Percentiles rank a stretch among this genome's conserved stretches.
Conservation (phyloP, 2,888 invertebrate species). For the Machimus atricapillus region DNA sequence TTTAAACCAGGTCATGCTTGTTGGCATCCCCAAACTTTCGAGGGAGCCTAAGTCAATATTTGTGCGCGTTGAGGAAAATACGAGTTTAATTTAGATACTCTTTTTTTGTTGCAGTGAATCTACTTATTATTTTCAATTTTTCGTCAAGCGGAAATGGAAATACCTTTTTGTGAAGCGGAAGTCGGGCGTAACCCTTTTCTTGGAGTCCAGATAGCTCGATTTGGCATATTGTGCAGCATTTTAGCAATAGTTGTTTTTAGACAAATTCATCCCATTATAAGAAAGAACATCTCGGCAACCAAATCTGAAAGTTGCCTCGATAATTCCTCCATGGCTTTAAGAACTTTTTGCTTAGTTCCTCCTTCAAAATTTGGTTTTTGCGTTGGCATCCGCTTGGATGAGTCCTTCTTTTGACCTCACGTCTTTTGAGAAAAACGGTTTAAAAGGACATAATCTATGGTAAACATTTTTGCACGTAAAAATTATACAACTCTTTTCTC, state of each 20-base stretch:
- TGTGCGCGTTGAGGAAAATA: constrained; percentile 12
- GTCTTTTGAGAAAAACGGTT: not conserved
- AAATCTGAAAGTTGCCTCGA: not conserved
- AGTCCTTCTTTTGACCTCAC: not conserved
- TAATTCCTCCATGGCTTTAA: not conserved
- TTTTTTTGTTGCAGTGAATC: not conserved
- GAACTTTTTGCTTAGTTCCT: not conserved
- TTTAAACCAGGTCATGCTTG: constrained; percentile 22
- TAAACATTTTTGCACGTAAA: constrained; percentile 3
- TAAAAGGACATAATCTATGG: not conserved
- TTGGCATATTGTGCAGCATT: not conserved
- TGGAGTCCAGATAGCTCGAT: not conserved
- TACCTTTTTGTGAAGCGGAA: not conserved
- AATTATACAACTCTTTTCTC: not conserved
- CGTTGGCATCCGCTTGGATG: not conserved
- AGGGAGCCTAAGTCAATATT: constrained; percentile 10
- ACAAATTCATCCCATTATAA: not conserved
- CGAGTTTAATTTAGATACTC: not conserved
- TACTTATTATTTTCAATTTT: constrained; percentile 8
- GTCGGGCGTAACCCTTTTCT: not conserved
- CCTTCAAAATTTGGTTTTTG: not conserved
- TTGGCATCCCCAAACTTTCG: not conserved
- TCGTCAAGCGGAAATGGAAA: not conserved
- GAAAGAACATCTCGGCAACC: not conserved
- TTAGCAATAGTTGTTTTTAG: not conserved